A percentile compares a stretch with the other conserved stretches of the same genome.
These are phyloP conservation scores for Pteronotus mesoamericanus DNA, from an alignment of 2,797 vertebrate genomes.

Conservation along the genomic window DNA sequence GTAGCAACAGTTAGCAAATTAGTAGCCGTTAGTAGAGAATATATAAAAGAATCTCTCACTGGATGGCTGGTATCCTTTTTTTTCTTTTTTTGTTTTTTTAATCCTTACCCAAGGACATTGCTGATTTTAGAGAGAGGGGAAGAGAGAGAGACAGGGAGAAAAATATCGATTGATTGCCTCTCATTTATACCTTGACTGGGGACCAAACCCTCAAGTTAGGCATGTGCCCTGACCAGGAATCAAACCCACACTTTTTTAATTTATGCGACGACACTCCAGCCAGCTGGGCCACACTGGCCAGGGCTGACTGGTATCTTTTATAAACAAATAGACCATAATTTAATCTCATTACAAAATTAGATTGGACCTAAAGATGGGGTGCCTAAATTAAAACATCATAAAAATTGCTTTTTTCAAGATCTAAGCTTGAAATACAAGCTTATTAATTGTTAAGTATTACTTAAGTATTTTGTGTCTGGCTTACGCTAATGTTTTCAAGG, in stretches of 20 bases:
- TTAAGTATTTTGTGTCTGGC: neutral
- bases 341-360: conserved; percentile 14
- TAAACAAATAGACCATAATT: neutral
- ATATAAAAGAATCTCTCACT: neutral
- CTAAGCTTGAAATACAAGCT: neutral
- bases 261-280: neutral
- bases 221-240: neutral
- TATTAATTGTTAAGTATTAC: neutral
- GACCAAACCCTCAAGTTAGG: neutral
- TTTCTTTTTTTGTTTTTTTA: neutral
- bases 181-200: neutral
- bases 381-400: neutral
- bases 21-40: neutral
- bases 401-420: conserved; percentile 17
- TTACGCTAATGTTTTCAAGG: conserved; percentile 1
- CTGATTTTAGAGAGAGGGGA: neutral
- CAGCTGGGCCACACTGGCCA: neutral
- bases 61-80: neutral
- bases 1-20: neutral
- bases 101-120: neutral
- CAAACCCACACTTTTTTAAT: neutral
- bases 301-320: neutral
- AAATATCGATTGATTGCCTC: neutral
- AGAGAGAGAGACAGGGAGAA: neutral
- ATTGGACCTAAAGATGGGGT: neutral